Conservation (phyloP, 2,888 invertebrate genomes). For the Chrysolina haemoptera region DNA sequence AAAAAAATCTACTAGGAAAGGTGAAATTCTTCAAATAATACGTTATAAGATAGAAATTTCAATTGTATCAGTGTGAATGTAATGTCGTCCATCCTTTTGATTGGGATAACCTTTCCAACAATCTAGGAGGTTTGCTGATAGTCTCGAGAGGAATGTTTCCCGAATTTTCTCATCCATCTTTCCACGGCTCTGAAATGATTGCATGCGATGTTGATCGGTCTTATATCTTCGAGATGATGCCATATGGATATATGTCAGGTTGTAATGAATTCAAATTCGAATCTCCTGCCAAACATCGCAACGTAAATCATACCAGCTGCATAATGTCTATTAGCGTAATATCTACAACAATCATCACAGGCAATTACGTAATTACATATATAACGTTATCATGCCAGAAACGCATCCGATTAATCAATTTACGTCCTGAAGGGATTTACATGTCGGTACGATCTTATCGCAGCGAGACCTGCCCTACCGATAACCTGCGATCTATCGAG, state of each 20-base stretch:
- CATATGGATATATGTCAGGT: not conserved
- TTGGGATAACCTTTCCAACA: too few species aligned
- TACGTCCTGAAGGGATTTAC: conserved; percentile 36
- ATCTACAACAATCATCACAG: conserved; percentile 18
- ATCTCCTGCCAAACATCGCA: not conserved
- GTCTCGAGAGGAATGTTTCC: too few species aligned
- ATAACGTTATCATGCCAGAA: conserved; percentile 22
- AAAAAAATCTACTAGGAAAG: too few species aligned
- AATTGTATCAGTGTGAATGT: too few species aligned
- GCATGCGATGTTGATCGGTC: too few species aligned
- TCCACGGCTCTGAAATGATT: too few species aligned
- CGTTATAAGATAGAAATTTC: too few species aligned
- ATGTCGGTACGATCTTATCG: conserved; percentile 27
- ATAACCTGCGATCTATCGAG: conserved; percentile 20
- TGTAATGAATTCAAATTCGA: not conserved
- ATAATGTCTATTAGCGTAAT: conserved; percentile 1
- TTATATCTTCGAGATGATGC: not conserved
- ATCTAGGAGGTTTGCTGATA: too few species aligned
- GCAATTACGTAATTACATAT: conserved; percentile 20
- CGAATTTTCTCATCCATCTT: too few species aligned
- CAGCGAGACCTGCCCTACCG: conserved; percentile 14
- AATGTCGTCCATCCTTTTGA: too few species aligned
- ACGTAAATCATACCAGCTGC: not conserved
- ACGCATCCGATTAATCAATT: conserved; percentile 40
- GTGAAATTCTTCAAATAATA: too few species aligned